phyloP scores from a whole-genome alignment of 2,797 vertebrate species.

The Danio jaintianensis region DNA sequence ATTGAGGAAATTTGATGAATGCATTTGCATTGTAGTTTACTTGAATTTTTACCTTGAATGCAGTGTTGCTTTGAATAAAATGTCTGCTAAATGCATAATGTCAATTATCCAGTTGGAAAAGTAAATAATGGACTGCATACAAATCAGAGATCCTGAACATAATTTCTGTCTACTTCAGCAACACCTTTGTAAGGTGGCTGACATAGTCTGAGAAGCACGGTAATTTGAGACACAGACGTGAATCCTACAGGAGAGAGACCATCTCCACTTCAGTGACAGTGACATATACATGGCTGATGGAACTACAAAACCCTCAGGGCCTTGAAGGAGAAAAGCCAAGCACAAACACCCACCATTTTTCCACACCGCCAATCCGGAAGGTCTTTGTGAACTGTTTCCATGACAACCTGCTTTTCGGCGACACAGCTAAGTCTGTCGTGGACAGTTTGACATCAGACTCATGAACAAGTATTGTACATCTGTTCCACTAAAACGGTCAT shows the following conservation, averaged over 20 bases:
- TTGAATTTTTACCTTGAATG: too few species aligned
- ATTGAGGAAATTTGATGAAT: too few species aligned
- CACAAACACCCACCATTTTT: slow-evolving; percentile 65
- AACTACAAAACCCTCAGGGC: slow-evolving; percentile 46
- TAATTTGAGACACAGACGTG: not conserved
- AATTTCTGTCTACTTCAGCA: not conserved
- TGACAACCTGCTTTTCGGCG: slow-evolving; percentile 58
- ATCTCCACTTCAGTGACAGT: slow-evolving; percentile 43
- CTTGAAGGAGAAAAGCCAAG: slow-evolving; percentile 2
- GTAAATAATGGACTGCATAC: not conserved
- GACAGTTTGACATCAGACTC: not conserved
- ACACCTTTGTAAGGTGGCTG: slow-evolving; percentile 69
- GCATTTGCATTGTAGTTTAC: too few species aligned
- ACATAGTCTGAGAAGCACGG: slow-evolving; percentile 32
- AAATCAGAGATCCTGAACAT: not conserved
- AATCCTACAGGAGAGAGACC: slow-evolving; percentile 3
- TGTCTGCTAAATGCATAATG: not conserved
- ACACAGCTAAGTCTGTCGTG: not conserved
- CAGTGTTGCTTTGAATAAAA: not conserved
- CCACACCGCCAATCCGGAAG: slow-evolving; percentile 60
- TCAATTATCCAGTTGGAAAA: not conserved
- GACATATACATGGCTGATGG: slow-evolving; percentile 45
- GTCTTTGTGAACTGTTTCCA: slow-evolving; percentile 73
- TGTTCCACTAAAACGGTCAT: not conserved
- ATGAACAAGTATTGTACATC: slow-evolving; percentile 29